Conservation (phyloP, 2,888 invertebrate species). For the Aelia acuminata region DNA sequence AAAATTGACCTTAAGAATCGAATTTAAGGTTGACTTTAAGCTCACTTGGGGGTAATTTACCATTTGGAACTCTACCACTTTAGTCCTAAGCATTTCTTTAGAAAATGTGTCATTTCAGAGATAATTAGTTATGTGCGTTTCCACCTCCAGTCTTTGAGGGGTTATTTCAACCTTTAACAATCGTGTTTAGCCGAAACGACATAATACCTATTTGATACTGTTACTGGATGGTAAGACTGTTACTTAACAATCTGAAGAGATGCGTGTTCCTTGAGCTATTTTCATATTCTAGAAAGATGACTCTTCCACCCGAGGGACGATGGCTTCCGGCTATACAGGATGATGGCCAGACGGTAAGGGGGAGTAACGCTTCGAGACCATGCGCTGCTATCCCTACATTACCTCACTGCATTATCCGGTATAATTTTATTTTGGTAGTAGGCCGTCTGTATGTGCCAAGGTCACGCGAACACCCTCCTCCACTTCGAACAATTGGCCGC, state of each 20-base stretch:
- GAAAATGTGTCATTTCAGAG: no score
- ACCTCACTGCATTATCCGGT: slow-evolving; percentile 1
- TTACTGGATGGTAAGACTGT: no score
- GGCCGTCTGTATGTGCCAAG: slow-evolving; percentile 32
- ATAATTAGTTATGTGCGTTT: no score
- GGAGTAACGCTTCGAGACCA: background rate
- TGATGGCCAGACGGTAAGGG: background rate
- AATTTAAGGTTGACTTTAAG: no score
- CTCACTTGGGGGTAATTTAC: no score
- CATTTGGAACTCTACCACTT: no score
- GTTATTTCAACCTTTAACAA: no score
- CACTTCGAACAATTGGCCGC: background rate
- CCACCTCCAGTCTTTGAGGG: no score
- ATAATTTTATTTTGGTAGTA: slow-evolving; percentile 9
- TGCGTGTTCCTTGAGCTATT: background rate
- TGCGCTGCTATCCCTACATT: background rate
- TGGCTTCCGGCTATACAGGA: background rate
- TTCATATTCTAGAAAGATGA: background rate
- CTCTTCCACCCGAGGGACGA: background rate
- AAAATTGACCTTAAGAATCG: no score
- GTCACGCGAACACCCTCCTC: slow-evolving; percentile 9
- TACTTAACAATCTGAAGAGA: background rate
- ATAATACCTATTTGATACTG: no score
- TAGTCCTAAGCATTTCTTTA: no score
- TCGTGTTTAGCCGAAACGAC: no score